phyloP scores from a whole-genome alignment of 2,797 vertebrate species.

The Epinephelus coioides region DNA sequence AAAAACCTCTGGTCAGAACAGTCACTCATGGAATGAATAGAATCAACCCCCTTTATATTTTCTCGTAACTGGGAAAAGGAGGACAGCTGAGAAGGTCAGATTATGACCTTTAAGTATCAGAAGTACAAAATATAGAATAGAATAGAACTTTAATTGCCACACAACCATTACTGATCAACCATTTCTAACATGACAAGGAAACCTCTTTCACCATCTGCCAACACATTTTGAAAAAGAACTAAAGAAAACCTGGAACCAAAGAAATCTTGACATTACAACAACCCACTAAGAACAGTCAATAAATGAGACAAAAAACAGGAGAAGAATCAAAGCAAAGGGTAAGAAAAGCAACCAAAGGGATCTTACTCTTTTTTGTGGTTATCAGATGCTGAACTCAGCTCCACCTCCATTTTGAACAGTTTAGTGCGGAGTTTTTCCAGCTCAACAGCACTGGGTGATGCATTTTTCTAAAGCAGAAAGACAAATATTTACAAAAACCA shows the following conservation, averaged over 20 bases:
- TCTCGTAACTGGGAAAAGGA: not conserved
- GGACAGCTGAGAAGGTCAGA: not conserved
- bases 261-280: not conserved
- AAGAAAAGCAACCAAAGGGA: not conserved
- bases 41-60: not conserved
- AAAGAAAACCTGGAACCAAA: not conserved
- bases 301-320: not conserved
- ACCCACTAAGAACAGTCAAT: not conserved
- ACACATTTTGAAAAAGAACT: not conserved
- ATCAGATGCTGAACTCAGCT: slow-evolving; percentile 83
- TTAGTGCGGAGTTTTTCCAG: slow-evolving; percentile 86
- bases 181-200: not conserved
- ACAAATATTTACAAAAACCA: not conserved
- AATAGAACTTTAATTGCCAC: too few relatives aligned
- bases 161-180: too few relatives aligned
- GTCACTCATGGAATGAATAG: not conserved
- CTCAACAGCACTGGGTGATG: slow-evolving; percentile 82
- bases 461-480: slow-evolving; percentile 71
- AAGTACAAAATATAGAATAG: too few relatives aligned
- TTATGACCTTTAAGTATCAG: not conserved
- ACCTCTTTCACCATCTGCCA: not conserved
- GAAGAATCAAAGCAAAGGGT: not conserved
- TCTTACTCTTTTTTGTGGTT: slow-evolving; percentile 87
- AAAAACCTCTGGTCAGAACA: not conserved
- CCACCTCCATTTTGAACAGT: slow-evolving; percentile 88